Evolutionary conservation across 2,888 invertebrate species (phyloP), one percentile per base, ranked within the genome.

Genomic region (Altica lythri): DNA sequence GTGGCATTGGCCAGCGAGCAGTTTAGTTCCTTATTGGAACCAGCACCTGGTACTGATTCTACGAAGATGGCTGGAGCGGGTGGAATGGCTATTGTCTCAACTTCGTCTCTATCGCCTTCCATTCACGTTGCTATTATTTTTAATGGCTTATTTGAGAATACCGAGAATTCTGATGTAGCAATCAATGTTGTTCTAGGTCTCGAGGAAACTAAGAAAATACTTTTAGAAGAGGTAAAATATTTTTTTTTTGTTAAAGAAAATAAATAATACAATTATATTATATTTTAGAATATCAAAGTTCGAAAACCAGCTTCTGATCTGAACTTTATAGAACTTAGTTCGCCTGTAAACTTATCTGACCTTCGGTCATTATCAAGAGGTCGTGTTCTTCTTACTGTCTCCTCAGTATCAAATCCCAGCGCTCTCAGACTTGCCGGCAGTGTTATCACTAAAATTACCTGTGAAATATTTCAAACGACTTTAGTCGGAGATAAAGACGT

Each of bases 81-180:
- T 67, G 94, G 92, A 1, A 92, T 92, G 0, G 93, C 92, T 1
- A 86, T 92, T 22, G 87, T 94, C 1, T 90, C 92, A 0, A 89
- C 89, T 0, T 88, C 86, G 0, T 88, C 89, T 8, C 85, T 89
- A 1, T 86, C 89, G 0, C 90, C 92, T 0, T 89, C 89, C 25
- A 83, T 93, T 53, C 90, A 92, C 72, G 74, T 92, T 29, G 89
- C 90, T 0, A 75, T 92, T 2, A 83, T 91, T 0, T 92, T 92
- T 72, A 92, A 91, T 67, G 92, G 93, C 6, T 80, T 92, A 2
- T 90, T 92, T 63, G 78, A 83, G 0, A 78, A 83, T 0, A 80
- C 82, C 37, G 84, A 87, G 49, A 79, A 81, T 0, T 73, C 79
- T 18, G 85, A 90, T 64, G 86, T 87, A 2, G 82, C 87, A 0